Percentiles rank a stretch among this genome's conserved stretches.
Evolutionary conservation across 2,797 vertebrate species (phyloP).

Genomic region (Molossus alvarezi): DNA sequence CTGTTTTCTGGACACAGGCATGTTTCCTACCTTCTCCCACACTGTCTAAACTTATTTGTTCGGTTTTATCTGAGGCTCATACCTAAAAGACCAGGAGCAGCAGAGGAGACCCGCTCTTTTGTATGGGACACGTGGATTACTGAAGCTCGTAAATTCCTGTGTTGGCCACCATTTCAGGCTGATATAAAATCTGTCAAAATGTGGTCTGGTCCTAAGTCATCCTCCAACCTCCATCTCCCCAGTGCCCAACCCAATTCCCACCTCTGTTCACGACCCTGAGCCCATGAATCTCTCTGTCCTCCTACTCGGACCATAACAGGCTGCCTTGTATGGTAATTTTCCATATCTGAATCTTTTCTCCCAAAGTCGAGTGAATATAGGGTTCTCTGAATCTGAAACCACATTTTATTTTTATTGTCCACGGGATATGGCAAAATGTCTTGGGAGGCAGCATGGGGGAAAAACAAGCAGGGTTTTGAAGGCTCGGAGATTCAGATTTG

Average conservation of each 20-base stretch:
- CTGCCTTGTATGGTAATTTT: background rate
- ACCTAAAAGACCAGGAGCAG: background rate
- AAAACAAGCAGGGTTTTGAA: background rate
- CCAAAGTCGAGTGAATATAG: background rate
- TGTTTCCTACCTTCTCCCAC: slow-evolving; percentile 16
- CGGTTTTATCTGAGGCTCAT: background rate
- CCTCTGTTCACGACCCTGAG: background rate
- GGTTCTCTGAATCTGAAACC: background rate
- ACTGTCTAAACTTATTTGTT: background rate
- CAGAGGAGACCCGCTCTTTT: background rate
- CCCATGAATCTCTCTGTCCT: background rate
- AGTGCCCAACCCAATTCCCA: background rate
- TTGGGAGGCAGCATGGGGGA: background rate
- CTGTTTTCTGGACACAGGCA: background rate
- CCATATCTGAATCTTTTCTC: background rate
- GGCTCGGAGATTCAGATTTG: background rate
- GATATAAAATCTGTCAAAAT: slow-evolving; percentile 64
- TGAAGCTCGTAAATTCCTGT: background rate
- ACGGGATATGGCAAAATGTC: background rate
- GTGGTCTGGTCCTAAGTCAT: background rate
- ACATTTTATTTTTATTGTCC: slow-evolving; percentile 29
- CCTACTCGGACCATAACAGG: background rate
- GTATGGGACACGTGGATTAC: background rate
- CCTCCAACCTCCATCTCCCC: background rate
- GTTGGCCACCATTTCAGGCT: background rate